Percentiles rank a stretch among this genome's conserved stretches.
phyloP scores from a whole-genome alignment of 2,888 invertebrate species.

The Dyspetes luteomarginatus region DNA sequence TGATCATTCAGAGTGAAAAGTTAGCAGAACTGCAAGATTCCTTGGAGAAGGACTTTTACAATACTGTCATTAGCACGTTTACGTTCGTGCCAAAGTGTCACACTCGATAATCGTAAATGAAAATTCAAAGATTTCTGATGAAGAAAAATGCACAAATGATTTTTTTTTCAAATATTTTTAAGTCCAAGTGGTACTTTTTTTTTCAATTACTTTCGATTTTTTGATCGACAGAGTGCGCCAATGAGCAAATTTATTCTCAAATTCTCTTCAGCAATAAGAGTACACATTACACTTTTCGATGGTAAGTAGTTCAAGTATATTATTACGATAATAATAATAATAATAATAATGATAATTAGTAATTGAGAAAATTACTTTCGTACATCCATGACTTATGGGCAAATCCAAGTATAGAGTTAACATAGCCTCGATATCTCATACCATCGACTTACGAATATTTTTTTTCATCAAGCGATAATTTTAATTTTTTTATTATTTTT shows the following conservation, averaged over 20 bases:
- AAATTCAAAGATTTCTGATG: neutral
- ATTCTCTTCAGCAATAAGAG: neutral
- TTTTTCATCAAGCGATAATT: slow-evolving; percentile 1
- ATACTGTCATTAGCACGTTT: slow-evolving; percentile 1
- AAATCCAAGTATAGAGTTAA: slow-evolving; percentile 10
- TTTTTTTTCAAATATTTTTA: no score
- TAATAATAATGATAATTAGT: slow-evolving; percentile 4
- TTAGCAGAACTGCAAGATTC: neutral
- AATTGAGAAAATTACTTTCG: no score
- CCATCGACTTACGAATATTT: slow-evolving; percentile 19
- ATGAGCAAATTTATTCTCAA: neutral
- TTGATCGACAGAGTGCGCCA: neutral
- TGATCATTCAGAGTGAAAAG: neutral
- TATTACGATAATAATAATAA: slow-evolving; percentile 20
- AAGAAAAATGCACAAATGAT: neutral
- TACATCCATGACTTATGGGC: slow-evolving; percentile 16
- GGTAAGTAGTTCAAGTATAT: slow-evolving; percentile 16
- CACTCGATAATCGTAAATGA: slow-evolving; percentile 3
- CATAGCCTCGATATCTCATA: slow-evolving; percentile 15
- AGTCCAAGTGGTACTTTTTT: no score
- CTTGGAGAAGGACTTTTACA: neutral
- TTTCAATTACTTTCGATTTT: no score
- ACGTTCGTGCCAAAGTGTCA: slow-evolving; percentile 11
- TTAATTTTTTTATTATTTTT: slow-evolving; percentile 39
- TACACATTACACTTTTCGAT: slow-evolving; percentile 27